Percentiles rank a stretch among this genome's conserved stretches.
Evolutionary conservation across 2,888 invertebrate genomes (phyloP).

Genomic region (Antheraea yamamai): DNA sequence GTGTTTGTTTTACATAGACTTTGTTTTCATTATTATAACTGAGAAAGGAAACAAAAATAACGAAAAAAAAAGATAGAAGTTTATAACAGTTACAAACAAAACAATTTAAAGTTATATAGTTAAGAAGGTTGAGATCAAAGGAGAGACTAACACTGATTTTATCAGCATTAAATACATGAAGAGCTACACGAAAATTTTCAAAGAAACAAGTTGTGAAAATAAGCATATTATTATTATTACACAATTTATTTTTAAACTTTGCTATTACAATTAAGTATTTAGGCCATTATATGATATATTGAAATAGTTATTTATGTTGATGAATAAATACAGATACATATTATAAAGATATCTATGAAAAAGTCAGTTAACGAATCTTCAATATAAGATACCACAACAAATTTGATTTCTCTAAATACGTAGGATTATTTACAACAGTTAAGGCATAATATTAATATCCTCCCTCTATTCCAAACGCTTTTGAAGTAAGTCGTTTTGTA

Average conservation of each 20-base stretch:
- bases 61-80: background rate
- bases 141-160: constrained; percentile 45
- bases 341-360: background rate
- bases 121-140: constrained; percentile 55
- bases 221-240: background rate
- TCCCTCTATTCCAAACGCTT: background rate
- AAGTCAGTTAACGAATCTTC: background rate
- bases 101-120: background rate
- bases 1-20: background rate
- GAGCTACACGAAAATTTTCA: constrained; percentile 1
- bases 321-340: background rate
- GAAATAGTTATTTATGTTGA: background rate
- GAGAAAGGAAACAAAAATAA: constrained; percentile 23
- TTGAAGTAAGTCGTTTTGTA: background rate
- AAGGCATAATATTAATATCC: background rate
- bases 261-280: background rate
- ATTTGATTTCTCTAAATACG: background rate
- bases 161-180: constrained; percentile 42
- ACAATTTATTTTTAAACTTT: background rate
- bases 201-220: background rate
- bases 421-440: constrained; percentile 1
- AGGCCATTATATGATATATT: background rate
- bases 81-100: constrained; percentile 13
- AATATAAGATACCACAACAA: background rate
- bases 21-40: constrained; percentile 11